Percentiles rank a stretch among this genome's conserved stretches.
These are phyloP conservation scores for Micoletzkya japonica DNA, from an alignment of 2,888 invertebrate species.

Conservation along the genomic window DNA sequence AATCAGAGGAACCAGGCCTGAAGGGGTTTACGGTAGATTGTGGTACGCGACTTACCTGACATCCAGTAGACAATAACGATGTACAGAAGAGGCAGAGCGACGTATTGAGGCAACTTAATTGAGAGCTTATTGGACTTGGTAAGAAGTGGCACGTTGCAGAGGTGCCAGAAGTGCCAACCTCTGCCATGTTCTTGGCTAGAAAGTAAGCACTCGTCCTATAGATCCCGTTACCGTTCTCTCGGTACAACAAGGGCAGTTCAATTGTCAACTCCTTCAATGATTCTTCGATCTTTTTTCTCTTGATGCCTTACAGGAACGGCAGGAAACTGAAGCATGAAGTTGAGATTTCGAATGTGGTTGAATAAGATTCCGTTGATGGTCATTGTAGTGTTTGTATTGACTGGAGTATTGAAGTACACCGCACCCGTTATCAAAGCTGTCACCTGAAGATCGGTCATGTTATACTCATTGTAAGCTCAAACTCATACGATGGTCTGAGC, in stretches of 20 bases:
- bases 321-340: conserved; percentile 73
- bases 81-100: conserved; percentile 81
- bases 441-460: conserved; percentile 34
- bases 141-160: no score
- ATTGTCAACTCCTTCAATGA: conserved; percentile 80
- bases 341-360: conserved; percentile 87
- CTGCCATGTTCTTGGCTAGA: conserved; percentile 78
- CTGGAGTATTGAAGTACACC: conserved; percentile 74
- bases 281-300: not conserved
- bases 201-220: conserved; percentile 89
- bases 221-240: conserved; percentile 87
- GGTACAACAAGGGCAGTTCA: conserved; percentile 83
- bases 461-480: not conserved
- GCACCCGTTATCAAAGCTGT: conserved; percentile 73
- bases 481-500: conserved; percentile 83
- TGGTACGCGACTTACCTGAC: conserved; percentile 71
- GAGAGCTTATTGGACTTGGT: conserved; percentile 6
- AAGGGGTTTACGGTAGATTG: conserved; percentile 11
- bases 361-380: conserved; percentile 91
- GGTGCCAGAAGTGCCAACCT: conserved; percentile 67
- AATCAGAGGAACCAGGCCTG: conserved; percentile 57
- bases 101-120: conserved; percentile 76
- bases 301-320: conserved; percentile 40
- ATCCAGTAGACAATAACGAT: conserved; percentile 83
- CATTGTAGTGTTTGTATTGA: conserved; percentile 71